These are phyloP conservation scores for Drosophila algonquin DNA, from an alignment of 2,888 invertebrate genomes.

Conservation along the genomic window DNA sequence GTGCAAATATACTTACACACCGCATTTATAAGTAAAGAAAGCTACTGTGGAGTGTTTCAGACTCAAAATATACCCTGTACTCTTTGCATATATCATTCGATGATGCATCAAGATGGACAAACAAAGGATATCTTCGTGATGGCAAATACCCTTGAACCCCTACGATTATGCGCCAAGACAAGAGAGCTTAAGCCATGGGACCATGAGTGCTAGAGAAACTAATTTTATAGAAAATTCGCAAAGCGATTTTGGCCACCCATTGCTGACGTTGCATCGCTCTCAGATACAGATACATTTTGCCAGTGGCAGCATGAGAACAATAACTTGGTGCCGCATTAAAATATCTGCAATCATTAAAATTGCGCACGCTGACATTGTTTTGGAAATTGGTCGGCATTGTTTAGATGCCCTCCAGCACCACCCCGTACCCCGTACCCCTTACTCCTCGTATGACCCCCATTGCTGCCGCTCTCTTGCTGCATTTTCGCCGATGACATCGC, in stretches of 20 bases:
- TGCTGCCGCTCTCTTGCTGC: slow-evolving; percentile 11
- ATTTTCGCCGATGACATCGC: slow-evolving; percentile 51
- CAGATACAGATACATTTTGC: slow-evolving; percentile 34
- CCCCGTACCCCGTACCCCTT: neutral
- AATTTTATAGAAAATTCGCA: slow-evolving; percentile 26
- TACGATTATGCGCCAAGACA: slow-evolving; percentile 19
- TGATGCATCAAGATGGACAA: too few relatives aligned
- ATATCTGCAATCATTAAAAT: slow-evolving; percentile 81
- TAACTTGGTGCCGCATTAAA: slow-evolving; percentile 78
- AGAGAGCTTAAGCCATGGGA: neutral
- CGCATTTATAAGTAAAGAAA: too few relatives aligned
- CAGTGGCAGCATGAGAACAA: slow-evolving; percentile 65
- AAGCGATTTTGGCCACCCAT: slow-evolving; percentile 34
- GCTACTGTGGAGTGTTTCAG: neutral
- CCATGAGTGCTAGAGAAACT: slow-evolving; percentile 22
- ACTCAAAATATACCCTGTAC: neutral
- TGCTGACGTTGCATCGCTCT: slow-evolving; percentile 37
- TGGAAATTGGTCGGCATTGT: slow-evolving; percentile 62
- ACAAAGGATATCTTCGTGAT: too few relatives aligned
- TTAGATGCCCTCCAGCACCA: slow-evolving; percentile 48
- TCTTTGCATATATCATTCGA: too few relatives aligned
- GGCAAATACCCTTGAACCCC: neutral
- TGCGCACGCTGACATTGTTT: slow-evolving; percentile 79
- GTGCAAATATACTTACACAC: slow-evolving; percentile 43
- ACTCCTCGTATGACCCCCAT: neutral